A percentile compares a stretch with the other conserved stretches of the same genome.
phyloP scores from a whole-genome alignment of 2,888 invertebrate species.

The Noctua comes region DNA sequence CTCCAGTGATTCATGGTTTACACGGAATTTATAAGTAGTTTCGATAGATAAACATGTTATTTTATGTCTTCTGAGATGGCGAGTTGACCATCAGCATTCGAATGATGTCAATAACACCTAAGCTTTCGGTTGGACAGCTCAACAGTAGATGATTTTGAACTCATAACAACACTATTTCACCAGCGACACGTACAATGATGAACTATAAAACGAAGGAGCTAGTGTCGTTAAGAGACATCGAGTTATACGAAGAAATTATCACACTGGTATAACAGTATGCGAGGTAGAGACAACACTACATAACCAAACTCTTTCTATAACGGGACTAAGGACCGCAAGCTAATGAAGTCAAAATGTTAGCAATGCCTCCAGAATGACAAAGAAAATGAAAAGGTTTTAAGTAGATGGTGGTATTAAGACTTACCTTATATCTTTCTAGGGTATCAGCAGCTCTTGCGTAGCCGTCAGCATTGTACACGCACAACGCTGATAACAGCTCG shows the following conservation, averaged over 20 bases:
- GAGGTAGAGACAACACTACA: background rate
- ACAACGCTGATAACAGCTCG: slow-evolving; percentile 97
- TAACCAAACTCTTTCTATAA: background rate
- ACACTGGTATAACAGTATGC: background rate
- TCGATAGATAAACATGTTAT: slow-evolving; percentile 9
- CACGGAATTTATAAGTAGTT: slow-evolving; percentile 16
- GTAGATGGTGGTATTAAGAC: background rate
- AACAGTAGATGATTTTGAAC: background rate
- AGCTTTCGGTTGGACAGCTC: background rate
- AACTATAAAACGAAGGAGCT: background rate
- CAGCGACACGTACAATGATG: background rate
- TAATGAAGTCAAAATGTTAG: background rate
- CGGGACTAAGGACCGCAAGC: background rate
- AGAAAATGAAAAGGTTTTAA: background rate
- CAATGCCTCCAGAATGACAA: background rate
- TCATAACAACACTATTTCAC: background rate
- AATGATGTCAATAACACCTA: background rate
- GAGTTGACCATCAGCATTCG: background rate
- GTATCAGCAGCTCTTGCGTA: slow-evolving; percentile 96
- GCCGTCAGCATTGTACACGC: slow-evolving; percentile 97
- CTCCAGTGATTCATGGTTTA: slow-evolving; percentile 41
- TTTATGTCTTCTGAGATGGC: background rate
- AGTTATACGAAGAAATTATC: background rate
- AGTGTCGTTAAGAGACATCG: background rate
- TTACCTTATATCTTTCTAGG: slow-evolving; percentile 97